Evolutionary conservation across 2,113 vertebrate genomes (phyloP), one percentile per base, ranked within the genome.

Genomic region (Gnathonemus echidnorhynchus): DNA sequence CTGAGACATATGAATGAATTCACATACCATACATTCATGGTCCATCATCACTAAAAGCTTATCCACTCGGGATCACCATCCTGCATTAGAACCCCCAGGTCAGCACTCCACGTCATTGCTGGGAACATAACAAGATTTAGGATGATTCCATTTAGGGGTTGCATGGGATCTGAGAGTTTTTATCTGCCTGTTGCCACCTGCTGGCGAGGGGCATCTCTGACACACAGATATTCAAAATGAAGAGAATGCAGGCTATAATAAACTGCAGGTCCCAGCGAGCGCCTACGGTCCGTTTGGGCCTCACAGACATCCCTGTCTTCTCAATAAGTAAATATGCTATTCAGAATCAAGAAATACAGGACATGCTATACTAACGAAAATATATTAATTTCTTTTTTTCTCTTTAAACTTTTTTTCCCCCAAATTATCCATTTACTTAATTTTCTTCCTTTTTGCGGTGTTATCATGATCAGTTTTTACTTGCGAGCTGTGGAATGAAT

Each of bases 141-240:
- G 77, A 24, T 39, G 8, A 83, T 42, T 24, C 77, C 9, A 42
- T 21, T 3, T 21, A 19, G 77, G 39, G 9, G 35, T 17, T 83
- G 13, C 77, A 70, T 31, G 62, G 62, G 74, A 19, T 8, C 74
- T 80, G 13, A 17, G 74, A 42, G 31, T 48, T n/a, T 46, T 85
- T 42, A 85, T 85, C 45, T 24, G 83, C 39, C 45, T 85, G 83
- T 85, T 27, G 83, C 83, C 83, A 85, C 83, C 83, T 85, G 42
- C 83, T 85, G 83, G 83, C 0, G 83, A 85, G 19, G 21, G 45
- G 19, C 45, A 46, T 24, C 10, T 85, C 83, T 85, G 39, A 42
- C 74, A 39, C 27, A 19, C 35, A 42, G 74, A 84, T 24, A 84
- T n/a, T 48, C 17, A 17, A n/a, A n/a, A 84, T 11, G 45, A 48